These are phyloP conservation scores for Philereme vetulata DNA, from an alignment of 2,888 invertebrate genomes.

Conservation along the genomic window DNA sequence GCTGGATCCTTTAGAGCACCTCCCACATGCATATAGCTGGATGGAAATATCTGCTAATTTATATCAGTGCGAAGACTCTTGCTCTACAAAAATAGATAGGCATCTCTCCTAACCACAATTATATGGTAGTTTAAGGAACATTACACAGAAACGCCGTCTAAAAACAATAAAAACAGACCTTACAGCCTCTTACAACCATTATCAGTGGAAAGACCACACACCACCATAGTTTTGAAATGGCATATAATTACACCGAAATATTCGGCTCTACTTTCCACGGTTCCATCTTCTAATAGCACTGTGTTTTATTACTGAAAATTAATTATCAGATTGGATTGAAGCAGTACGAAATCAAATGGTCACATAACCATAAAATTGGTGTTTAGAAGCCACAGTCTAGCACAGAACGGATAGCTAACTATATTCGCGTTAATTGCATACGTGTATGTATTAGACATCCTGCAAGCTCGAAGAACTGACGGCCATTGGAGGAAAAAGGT, in stretches of 20 bases:
- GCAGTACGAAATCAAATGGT: conserved; percentile 62
- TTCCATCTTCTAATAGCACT: conserved; percentile 41
- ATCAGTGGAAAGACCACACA: conserved; percentile 44
- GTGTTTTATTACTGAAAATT: conserved; percentile 58
- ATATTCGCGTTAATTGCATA: not conserved
- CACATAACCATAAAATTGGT: conserved; percentile 71
- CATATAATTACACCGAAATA: conserved; percentile 45
- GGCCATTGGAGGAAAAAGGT: too few species aligned
- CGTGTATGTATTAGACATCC: too few species aligned
- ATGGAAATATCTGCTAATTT: too few species aligned
- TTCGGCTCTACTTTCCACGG: conserved; percentile 36
- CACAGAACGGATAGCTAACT: not conserved
- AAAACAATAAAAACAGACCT: conserved; percentile 39
- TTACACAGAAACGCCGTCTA: conserved; percentile 27
- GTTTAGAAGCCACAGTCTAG: conserved; percentile 52
- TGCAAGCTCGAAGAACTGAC: too few species aligned
- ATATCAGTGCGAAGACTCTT: conserved; percentile 1
- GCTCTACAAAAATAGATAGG: conserved; percentile 18
- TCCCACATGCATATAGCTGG: too few species aligned
- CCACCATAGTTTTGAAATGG: conserved; percentile 42
- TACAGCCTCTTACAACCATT: conserved; percentile 35
- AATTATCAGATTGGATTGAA: conserved; percentile 59
- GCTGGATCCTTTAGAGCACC: too few species aligned
- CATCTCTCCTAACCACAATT: conserved; percentile 15
- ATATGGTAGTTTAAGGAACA: conserved; percentile 33